Base-by-base conservation (phyloP, 2,888 invertebrate genomes). In the Conomelus anceps region DNA sequence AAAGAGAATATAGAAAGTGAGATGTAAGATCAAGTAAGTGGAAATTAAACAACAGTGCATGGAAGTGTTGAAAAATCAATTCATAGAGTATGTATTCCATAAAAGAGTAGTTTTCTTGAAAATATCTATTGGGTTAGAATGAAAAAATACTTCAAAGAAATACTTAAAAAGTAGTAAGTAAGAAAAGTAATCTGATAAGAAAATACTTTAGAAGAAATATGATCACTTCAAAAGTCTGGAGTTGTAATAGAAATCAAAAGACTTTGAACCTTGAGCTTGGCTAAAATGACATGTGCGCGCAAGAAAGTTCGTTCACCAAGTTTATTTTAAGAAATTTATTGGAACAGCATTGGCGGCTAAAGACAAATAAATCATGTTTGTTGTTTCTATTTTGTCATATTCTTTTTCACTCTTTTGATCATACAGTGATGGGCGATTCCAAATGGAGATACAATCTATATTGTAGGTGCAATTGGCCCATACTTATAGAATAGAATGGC, bases 261-360 rank as follows among this genome's bases (percentile, higher is more conserved):
- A 63, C 63, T 63, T n/a, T 20, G 63, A 63, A 63, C 63, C 63
- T 63, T 63, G 63, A 63, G 63, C 63, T 63, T 63, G 63, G 63
- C 63, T 63, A 6, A 63, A 63, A 63, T 63, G 63, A 63, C 63
- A 63, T 63, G 63, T 63, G 63, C n/a, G 63, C 63, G 63, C 63
- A n/a, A 63, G 63, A 63, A 63, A 63, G 63, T 63, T 63, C 63
- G 63, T 63, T 63, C 63, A 63, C 63, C 63, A 63, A 63, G 63
- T 87, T 23, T 87, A 87, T 26, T 24, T 87, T 24, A 22, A 22
- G 22, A 89, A 87, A 87, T 89, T 89, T 87, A 87, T 41, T 84
- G 89, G 89, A 24, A 41, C 22, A 29, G n/a, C 63, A 63, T 63
- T 63, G 63, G 63, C 63, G 63, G 63, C 63, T 63, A 63, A 63